These are phyloP conservation scores for Malurus splendens DNA, from an alignment of 2,797 vertebrate species.

Conservation along the genomic window DNA sequence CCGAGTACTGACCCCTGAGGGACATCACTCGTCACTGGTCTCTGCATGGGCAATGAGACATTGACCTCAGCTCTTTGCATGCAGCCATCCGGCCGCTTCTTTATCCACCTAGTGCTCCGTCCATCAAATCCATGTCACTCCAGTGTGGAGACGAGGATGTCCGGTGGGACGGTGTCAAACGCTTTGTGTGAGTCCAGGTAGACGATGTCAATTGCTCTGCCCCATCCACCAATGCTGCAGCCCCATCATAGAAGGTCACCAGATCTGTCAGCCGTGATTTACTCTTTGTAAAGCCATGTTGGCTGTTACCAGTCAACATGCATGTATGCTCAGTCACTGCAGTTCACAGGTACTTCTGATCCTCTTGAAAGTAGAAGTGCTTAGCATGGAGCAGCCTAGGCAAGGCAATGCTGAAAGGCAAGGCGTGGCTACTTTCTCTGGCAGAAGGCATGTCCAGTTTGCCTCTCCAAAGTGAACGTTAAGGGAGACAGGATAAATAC, in stretches of 20 bases:
- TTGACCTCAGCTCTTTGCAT: background rate
- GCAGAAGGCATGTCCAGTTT: background rate
- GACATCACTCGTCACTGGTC: background rate
- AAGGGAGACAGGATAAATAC: background rate
- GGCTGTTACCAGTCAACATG: background rate
- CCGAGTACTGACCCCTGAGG: no score
- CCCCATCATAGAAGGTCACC: background rate
- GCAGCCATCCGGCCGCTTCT: background rate
- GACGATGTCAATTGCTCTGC: background rate
- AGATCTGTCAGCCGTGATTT: no score
- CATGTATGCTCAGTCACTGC: background rate
- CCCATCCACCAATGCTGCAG: background rate
- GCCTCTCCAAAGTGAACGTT: background rate
- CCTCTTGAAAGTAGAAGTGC: background rate
- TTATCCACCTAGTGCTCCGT: background rate
- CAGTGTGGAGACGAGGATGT: background rate
- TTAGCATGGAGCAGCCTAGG: background rate
- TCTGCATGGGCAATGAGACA: background rate
- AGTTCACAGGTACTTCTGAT: background rate
- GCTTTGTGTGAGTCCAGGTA: background rate
- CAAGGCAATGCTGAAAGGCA: background rate
- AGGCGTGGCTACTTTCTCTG: background rate
- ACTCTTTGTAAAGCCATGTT: no score
- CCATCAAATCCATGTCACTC: background rate
- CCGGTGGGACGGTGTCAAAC: background rate